Evolutionary conservation across 1,140 invertebrate species (phyloP).

Genomic region (Leptopilina boulardi): DNA sequence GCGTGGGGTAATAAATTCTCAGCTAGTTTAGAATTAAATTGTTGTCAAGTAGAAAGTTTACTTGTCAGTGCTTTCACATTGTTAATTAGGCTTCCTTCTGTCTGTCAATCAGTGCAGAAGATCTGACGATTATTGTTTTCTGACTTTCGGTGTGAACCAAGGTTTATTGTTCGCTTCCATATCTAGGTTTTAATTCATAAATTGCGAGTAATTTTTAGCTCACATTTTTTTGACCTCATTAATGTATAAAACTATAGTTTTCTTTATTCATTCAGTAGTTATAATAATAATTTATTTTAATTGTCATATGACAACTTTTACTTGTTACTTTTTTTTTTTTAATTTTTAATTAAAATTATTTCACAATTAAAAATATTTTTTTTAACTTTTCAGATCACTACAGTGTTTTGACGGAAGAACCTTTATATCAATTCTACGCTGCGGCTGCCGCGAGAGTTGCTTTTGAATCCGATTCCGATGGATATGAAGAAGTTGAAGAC

Average conservation of each 20-base stretch:
- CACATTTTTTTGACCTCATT: not conserved
- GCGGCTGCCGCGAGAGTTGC: constrained; percentile 82
- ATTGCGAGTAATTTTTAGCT: not conserved
- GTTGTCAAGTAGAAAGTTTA: constrained; percentile 27
- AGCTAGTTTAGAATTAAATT: not conserved
- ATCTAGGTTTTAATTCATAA: constrained; percentile 1
- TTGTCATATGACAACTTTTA: not conserved
- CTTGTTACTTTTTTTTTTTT: not conserved
- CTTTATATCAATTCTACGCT: constrained; percentile 93
- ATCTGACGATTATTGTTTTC: constrained; percentile 27
- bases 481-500: constrained; percentile 82
- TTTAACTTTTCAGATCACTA: constrained; percentile 65
- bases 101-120: constrained; percentile 21
- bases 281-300: not conserved
- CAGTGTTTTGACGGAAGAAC: constrained; percentile 82
- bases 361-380: not conserved
- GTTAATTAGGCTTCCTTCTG: constrained; percentile 28
- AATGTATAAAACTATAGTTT: not conserved
- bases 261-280: not conserved
- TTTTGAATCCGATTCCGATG: constrained; percentile 85
- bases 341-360: not conserved
- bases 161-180: constrained; percentile 20
- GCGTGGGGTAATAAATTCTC: constrained; percentile 10
- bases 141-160: constrained; percentile 7
- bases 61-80: constrained; percentile 11